Conservation (phyloP, 2,888 invertebrate genomes). For the Parnassius smintheus region DNA sequence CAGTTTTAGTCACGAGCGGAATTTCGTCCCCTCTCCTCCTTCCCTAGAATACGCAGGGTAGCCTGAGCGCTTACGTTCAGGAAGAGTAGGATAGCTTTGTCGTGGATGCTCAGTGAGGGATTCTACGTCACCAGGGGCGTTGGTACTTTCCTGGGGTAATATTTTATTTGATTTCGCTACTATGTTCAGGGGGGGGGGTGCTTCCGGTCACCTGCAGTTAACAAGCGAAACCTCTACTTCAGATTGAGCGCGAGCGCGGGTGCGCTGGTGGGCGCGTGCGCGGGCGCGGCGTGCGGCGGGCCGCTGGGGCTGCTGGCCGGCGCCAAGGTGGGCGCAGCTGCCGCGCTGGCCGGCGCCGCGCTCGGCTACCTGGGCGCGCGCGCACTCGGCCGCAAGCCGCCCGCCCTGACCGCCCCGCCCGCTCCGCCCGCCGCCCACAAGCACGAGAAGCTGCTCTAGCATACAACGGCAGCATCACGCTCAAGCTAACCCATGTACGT, state of each 20-base stretch:
- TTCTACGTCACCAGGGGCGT: too few species aligned
- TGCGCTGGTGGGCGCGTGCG: conserved; percentile 50
- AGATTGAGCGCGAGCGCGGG: conserved; percentile 48
- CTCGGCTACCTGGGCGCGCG: conserved; percentile 46
- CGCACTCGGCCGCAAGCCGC: conserved; percentile 32
- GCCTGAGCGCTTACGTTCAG: too few species aligned
- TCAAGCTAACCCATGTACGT: too few species aligned
- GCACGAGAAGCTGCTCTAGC: conserved; percentile 25
- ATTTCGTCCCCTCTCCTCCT: too few species aligned
- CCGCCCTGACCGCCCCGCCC: conserved; percentile 22
- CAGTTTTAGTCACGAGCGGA: too few species aligned
- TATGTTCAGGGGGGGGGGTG: too few species aligned
- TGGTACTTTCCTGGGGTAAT: too few species aligned
- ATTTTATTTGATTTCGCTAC: too few species aligned
- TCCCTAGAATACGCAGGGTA: too few species aligned
- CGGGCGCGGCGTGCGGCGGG: conserved; percentile 55
- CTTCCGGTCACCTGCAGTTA: too few species aligned
- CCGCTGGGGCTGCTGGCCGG: conserved; percentile 58
- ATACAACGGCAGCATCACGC: not conserved
- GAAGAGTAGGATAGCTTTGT: too few species aligned
- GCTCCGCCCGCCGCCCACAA: not conserved
- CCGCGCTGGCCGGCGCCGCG: conserved; percentile 53
- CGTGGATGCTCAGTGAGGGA: too few species aligned
- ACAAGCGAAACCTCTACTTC: not conserved
- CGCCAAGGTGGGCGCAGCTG: conserved; percentile 57